phyloP scores from a whole-genome alignment of 2,113 vertebrate species.

The Strix aluco region DNA sequence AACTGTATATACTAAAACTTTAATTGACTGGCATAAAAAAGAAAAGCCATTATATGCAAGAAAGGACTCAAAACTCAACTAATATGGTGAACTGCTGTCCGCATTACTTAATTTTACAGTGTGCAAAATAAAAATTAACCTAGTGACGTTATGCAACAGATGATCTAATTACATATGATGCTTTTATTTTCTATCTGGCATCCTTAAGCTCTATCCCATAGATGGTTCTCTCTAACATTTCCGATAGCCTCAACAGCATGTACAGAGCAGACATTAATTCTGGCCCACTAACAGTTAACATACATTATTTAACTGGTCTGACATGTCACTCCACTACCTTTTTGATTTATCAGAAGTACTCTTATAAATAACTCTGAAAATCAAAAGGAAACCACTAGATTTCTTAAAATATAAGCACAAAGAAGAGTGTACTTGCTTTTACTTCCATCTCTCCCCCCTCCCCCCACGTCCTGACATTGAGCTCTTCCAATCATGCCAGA shows the following conservation, averaged over 20 bases:
- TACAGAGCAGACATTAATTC: background rate
- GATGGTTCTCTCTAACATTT: background rate
- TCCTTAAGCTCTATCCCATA: background rate
- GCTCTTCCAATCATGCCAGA: background rate
- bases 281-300: background rate
- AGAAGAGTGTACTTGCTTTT: slow-evolving; percentile 5
- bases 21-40: background rate
- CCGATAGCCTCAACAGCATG: background rate
- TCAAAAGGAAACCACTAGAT: background rate
- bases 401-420: background rate
- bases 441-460: background rate
- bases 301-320: slow-evolving; percentile 3
- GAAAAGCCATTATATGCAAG: background rate
- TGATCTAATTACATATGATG: background rate
- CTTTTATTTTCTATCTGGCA: background rate
- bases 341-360: background rate
- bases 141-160: background rate
- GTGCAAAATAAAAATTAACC: background rate
- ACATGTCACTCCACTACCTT: slow-evolving; percentile 3
- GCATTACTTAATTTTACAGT: background rate
- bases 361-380: slow-evolving; percentile 22
- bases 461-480: background rate
- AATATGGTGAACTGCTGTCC: background rate
- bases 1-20: background rate
- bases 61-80: background rate